These are phyloP conservation scores for Drosophila pachea DNA, from an alignment of 1,140 invertebrate species.

Conservation along the genomic window DNA sequence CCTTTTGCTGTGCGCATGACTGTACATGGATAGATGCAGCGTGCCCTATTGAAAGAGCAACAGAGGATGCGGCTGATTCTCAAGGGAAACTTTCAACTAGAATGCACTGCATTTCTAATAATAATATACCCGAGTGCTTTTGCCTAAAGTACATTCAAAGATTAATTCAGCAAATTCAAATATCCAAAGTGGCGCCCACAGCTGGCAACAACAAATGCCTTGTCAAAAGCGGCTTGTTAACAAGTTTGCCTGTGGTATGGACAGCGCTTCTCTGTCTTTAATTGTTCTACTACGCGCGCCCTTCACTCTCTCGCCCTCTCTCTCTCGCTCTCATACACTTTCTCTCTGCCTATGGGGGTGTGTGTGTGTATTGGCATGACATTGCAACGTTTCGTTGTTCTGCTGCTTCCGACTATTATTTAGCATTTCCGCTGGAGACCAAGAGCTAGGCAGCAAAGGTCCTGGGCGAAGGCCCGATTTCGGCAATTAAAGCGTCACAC, in stretches of 20 bases:
- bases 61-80: too few relatives aligned
- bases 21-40: too few relatives aligned
- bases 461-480: constrained; percentile 9
- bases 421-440: constrained; percentile 48
- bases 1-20: constrained; percentile 19
- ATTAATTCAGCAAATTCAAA: constrained; percentile 14
- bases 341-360: neutral
- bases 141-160: neutral
- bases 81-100: too few relatives aligned
- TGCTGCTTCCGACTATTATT: constrained; percentile 59
- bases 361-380: constrained; percentile 31
- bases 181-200: constrained; percentile 17
- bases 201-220: constrained; percentile 19
- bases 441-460: constrained; percentile 5
- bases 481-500: constrained; percentile 38
- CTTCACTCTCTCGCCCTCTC: neutral
- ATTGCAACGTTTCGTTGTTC: constrained; percentile 46
- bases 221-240: constrained; percentile 69
- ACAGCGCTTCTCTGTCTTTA: constrained; percentile 16
- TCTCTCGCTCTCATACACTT: neutral
- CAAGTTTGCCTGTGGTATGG: constrained; percentile 54
- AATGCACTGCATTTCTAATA: too few relatives aligned
- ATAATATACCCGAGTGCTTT: neutral
- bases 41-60: too few relatives aligned
- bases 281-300: neutral